Conservation (phyloP, 2,797 vertebrate genomes). For the Eidolon dupreanum region DNA sequence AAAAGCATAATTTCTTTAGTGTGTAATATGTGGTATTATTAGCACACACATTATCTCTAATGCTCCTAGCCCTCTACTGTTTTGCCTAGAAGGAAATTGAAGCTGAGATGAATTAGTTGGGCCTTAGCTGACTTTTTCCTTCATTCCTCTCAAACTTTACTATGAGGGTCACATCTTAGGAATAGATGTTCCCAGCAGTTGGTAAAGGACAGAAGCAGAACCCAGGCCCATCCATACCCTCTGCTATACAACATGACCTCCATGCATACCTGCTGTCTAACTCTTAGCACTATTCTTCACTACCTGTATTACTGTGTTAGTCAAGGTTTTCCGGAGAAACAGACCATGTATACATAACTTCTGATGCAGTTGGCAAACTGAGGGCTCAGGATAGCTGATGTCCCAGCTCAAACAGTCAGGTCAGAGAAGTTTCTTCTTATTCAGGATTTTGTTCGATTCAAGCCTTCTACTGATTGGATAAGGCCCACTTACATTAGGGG, state of each 20-base stretch:
- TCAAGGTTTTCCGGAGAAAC: not conserved
- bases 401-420: not conserved
- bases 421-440: not conserved
- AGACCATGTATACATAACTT: not conserved
- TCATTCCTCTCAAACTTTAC: not conserved
- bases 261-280: too few relatives aligned
- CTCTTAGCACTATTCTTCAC: not conserved
- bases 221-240: rapidly evolving
- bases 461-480: not conserved
- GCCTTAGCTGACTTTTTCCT: not conserved
- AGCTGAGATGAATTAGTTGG: not conserved
- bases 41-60: not conserved
- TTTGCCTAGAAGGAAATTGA: not conserved
- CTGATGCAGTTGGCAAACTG: too few relatives aligned
- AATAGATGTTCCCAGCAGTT: not conserved
- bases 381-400: not conserved
- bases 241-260: not conserved
- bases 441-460: not conserved
- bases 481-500: not conserved
- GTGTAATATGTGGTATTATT: not conserved
- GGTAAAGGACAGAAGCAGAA: not conserved
- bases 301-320: not conserved
- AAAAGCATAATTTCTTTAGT: constrained; percentile 22
- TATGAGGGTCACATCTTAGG: not conserved
- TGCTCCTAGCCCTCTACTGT: not conserved